Percentiles rank a stretch among this genome's conserved stretches.
Evolutionary conservation across 2,888 invertebrate species (phyloP).

Genomic region (Drosophila acutilabella): DNA sequence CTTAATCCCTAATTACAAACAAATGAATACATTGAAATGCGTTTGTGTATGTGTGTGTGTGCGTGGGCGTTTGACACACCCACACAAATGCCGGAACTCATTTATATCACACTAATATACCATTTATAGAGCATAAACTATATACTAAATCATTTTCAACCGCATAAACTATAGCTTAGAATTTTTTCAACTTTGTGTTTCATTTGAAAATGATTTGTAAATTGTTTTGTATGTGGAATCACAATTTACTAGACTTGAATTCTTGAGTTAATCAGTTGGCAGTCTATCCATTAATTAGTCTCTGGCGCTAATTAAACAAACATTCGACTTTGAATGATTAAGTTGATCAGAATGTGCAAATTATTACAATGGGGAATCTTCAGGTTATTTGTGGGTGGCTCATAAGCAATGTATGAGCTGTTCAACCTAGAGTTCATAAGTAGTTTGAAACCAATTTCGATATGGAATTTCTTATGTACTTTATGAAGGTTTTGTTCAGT

Average conservation of each 20-base stretch:
- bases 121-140: slow-evolving; percentile 36
- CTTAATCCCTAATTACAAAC: slow-evolving; percentile 81
- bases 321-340: slow-evolving; percentile 56
- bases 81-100: background rate
- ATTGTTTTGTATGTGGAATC: slow-evolving; percentile 58
- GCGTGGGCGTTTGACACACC: slow-evolving; percentile 1
- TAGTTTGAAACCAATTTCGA: no score
- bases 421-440: background rate
- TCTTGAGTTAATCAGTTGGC: slow-evolving; percentile 36
- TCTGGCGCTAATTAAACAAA: slow-evolving; percentile 66
- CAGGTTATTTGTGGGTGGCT: background rate
- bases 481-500: no score
- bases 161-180: slow-evolving; percentile 1
- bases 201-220: slow-evolving; percentile 63
- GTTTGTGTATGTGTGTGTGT: slow-evolving; percentile 31
- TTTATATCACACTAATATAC: slow-evolving; percentile 13
- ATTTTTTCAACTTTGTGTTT: background rate
- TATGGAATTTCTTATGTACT: no score
- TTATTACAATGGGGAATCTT: slow-evolving; percentile 49
- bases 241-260: slow-evolving; percentile 5
- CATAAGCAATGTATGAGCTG: slow-evolving; percentile 15
- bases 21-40: slow-evolving; percentile 69
- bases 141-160: slow-evolving; percentile 42
- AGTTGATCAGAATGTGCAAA: slow-evolving; percentile 44
- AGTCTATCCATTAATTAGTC: slow-evolving; percentile 60